phyloP scores from a whole-genome alignment of 2,888 invertebrate species.

The Polyploca ridens region DNA sequence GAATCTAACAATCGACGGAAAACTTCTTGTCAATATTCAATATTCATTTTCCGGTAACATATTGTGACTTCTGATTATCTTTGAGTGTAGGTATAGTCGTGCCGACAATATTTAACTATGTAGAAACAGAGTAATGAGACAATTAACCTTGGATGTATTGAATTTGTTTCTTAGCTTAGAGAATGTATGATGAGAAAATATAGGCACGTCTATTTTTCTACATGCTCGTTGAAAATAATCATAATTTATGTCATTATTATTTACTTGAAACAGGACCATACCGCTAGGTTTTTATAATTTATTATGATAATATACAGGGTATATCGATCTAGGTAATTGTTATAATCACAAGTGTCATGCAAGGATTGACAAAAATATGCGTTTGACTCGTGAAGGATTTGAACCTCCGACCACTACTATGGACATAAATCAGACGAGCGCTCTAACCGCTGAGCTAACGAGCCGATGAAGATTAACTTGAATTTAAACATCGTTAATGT shows the following conservation, averaged over 20 bases:
- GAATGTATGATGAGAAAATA: no score
- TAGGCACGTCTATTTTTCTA: no score
- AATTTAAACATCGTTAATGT: background rate
- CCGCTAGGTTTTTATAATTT: no score
- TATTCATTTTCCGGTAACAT: conserved; percentile 2
- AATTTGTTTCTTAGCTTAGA: no score
- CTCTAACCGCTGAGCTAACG: conserved; percentile 23
- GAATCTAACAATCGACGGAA: conserved; percentile 2
- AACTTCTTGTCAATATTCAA: background rate
- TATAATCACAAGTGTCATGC: no score
- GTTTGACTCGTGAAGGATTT: conserved; percentile 21
- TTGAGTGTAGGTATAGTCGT: background rate
- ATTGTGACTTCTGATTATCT: background rate
- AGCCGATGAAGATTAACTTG: conserved; percentile 15
- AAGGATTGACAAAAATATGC: no score
- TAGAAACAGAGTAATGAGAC: background rate
- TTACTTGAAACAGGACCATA: no score
- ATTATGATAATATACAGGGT: no score
- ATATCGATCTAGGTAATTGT: no score
- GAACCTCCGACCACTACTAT: conserved; percentile 22
- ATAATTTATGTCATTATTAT: no score
- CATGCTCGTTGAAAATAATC: no score
- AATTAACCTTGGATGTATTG: background rate
- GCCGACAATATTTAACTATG: background rate
- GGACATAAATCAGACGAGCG: conserved; percentile 14